Percentiles rank a stretch among this genome's conserved stretches.
phyloP scores from a whole-genome alignment of 92 coral and sea anemone species.

The Desmophyllum pertusum region DNA sequence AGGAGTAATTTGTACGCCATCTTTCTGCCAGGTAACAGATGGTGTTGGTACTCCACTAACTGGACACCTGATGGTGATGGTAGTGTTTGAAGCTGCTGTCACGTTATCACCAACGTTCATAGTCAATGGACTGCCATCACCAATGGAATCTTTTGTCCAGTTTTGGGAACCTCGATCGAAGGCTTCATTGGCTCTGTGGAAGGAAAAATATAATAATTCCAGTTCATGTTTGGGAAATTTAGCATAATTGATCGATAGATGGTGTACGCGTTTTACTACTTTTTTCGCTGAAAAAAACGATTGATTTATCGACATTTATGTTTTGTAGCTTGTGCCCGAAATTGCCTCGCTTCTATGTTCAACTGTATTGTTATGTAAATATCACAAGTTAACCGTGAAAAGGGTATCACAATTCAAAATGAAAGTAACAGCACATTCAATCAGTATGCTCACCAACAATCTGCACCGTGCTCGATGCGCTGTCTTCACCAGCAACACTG shows the following conservation, averaged over 20 bases:
- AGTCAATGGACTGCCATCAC: constrained; percentile 41
- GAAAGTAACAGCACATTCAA: background rate
- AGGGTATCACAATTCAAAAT: background rate
- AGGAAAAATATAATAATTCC: background rate
- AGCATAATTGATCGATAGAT: background rate
- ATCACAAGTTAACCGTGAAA: background rate
- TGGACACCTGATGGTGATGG: constrained; percentile 67
- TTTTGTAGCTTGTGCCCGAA: too few species aligned
- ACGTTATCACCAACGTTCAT: constrained; percentile 62
- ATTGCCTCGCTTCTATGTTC: too few species aligned
- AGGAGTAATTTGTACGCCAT: constrained; percentile 20
- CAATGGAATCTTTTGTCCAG: constrained; percentile 41
- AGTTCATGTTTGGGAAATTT: background rate
- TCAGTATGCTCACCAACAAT: constrained; percentile 50
- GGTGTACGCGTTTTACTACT: background rate
- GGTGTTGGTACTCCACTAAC: constrained; percentile 81
- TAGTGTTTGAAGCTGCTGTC: constrained; percentile 67
- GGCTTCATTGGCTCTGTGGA: background rate
- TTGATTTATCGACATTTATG: too few species aligned
- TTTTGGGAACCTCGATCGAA: constrained; percentile 25
- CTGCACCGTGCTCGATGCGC: constrained; percentile 37
- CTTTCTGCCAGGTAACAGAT: constrained; percentile 67
- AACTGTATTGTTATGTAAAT: too few species aligned
- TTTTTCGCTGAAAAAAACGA: too few species aligned
- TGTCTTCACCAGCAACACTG: constrained; percentile 50